Evolutionary conservation across 1,140 invertebrate species (phyloP).

Genomic region (Venustaconcha ellipsiformis): DNA sequence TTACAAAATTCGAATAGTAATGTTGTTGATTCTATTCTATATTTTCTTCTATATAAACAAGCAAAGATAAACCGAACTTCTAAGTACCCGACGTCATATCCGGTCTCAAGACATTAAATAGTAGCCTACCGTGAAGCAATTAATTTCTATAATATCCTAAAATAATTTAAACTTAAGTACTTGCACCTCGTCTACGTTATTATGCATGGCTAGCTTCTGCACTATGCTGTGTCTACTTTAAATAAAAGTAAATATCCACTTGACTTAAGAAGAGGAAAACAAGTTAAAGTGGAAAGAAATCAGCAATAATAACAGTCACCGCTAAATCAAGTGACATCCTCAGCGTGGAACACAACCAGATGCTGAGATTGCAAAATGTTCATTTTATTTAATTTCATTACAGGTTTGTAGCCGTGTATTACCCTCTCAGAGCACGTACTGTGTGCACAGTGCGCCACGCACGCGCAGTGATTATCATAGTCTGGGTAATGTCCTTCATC

Average conservation of each 20-base stretch:
- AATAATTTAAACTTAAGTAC: no score
- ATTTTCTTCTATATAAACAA: no score
- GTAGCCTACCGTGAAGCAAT: no score
- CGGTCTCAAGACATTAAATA: no score
- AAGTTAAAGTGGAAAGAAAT: not conserved
- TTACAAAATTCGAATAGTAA: no score
- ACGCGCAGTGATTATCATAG: constrained; percentile 74
- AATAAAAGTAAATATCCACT: not conserved
- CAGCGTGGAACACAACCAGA: not conserved
- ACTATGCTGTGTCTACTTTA: not conserved
- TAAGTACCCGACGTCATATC: no score
- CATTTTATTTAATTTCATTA: constrained; percentile 2
- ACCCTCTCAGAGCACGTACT: constrained; percentile 81
- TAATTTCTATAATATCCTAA: no score
- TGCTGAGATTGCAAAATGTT: not conserved
- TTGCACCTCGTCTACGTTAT: no score
- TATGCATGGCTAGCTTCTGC: not conserved
- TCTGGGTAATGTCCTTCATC: constrained; percentile 74
- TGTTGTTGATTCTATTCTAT: no score
- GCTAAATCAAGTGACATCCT: not conserved
- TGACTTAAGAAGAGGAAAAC: not conserved
- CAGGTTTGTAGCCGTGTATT: constrained; percentile 83
- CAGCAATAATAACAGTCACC: not conserved
- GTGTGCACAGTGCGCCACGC: constrained; percentile 80
- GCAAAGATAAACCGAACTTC: no score